Base-by-base conservation (phyloP, 92 coral and sea anemone genomes). In the Epizoanthus rinbou region DNA sequence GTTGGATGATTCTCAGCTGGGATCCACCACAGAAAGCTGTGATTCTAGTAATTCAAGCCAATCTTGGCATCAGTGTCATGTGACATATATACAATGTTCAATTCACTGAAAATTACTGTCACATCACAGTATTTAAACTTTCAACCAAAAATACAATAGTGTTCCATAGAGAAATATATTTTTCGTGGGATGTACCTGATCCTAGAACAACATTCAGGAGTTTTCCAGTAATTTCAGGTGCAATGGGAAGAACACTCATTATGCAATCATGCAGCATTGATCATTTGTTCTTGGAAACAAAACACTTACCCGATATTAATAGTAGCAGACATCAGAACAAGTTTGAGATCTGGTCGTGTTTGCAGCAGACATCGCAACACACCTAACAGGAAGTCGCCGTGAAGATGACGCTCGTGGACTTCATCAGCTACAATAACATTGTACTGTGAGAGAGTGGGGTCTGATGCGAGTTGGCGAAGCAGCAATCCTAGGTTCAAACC, bases 271-370 rank as follows among this genome's bases (percentile, higher is more conserved):
- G 19, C 37, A 1, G 15, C 33, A 28, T 3, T 63, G 25, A 63
- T 9, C 5, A 22, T 67, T 28, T 28, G 17, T 67, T 25, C 21
- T 5, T 6, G 47, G 53, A 41, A n/a, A 25, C 7, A 69, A 8
- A 13, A 18, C 57, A 80, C 87, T 80, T 85, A 96, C 99, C 93
- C 91, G 76, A 96, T 96, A 80, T 96, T 96, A 50, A 96, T 96
- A 31, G 99, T 96, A 31, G 99, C 99, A 25, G 99, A 96, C 99
- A 96, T 96, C 16, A 96, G 90, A 59, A 96, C 91, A 64, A 96
- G 85, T 76, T 96, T 96, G 39, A 96, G 95, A 65, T 94, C 97
- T 24, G 91, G 88, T 8, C 99, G 95, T 13, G 95, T 96, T 83
- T 94, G 93, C 24, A 94, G 57, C 71, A 96, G 85, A 41, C 98